These are phyloP conservation scores for Arctocebus calabarensis DNA, from an alignment of 2,797 vertebrate species.

Conservation along the genomic window DNA sequence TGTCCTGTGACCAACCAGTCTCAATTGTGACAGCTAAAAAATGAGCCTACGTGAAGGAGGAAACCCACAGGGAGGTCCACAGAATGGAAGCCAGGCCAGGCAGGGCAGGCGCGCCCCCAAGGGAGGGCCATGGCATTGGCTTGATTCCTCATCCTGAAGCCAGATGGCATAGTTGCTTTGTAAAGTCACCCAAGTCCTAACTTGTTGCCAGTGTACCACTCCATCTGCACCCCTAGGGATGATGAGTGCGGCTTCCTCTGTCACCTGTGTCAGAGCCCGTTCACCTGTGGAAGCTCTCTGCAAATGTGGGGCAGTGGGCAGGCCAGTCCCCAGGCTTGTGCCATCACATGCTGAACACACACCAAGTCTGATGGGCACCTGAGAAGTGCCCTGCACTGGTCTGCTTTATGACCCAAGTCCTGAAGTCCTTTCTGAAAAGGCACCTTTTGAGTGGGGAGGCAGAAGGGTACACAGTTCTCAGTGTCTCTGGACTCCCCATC, in stretches of 20 bases:
- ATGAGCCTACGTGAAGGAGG: background rate
- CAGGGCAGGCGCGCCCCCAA: background rate
- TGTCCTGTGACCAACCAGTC: background rate
- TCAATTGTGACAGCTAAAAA: background rate
- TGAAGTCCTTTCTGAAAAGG: background rate
- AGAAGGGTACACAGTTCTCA: background rate
- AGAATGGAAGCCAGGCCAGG: background rate
- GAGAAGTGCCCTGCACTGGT: background rate
- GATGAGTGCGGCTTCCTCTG: background rate
- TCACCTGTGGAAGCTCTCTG: background rate
- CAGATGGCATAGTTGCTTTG: background rate
- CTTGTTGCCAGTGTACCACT: background rate
- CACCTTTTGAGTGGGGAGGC: background rate
- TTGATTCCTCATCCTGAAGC: background rate
- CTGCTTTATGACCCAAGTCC: background rate
- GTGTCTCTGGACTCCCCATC: background rate
- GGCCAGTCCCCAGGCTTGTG: background rate
- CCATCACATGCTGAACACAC: accelerated
- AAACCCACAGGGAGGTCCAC: background rate
- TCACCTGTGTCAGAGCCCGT: background rate
- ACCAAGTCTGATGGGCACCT: background rate
- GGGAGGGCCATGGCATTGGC: background rate
- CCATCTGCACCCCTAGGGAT: background rate
- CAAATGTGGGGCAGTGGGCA: background rate
- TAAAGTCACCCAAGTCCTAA: background rate